A percentile compares a stretch with the other conserved stretches of the same genome.
phyloP scores from a whole-genome alignment of 2,888 invertebrate genomes.

The Nomada hirtipes region DNA sequence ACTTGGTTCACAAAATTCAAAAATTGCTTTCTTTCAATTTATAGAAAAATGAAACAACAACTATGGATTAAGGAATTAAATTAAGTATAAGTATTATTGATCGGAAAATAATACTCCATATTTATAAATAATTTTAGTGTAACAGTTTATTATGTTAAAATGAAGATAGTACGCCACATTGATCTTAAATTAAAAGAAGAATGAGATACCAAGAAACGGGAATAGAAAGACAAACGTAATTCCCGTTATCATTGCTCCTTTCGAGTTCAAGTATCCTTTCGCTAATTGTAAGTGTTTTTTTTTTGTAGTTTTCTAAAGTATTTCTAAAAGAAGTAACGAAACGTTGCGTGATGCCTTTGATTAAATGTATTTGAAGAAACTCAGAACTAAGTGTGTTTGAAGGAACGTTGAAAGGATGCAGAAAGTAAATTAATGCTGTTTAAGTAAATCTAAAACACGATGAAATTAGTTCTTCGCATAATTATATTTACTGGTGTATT shows the following conservation, averaged over 20 bases:
- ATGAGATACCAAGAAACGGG: not conserved
- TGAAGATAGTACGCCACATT: not conserved
- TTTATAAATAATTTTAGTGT: not conserved
- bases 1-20: slow-evolving; percentile 19
- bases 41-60: not conserved
- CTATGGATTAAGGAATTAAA: not conserved
- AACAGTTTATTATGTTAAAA: not conserved
- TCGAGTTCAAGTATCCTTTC: not conserved
- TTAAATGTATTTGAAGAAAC: slow-evolving; percentile 21
- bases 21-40: slow-evolving; percentile 28
- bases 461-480: slow-evolving; percentile 1
- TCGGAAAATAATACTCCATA: too few species aligned
- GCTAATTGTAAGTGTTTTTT: not conserved
- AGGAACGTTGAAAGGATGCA: not conserved
- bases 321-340: not conserved
- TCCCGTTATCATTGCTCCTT: slow-evolving; percentile 19
- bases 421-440: not conserved
- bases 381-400: not conserved
- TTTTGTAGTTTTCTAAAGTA: not conserved
- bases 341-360: not conserved
- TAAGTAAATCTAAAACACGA: not conserved
- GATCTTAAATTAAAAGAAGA: not conserved
- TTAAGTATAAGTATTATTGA: not conserved
- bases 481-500: not conserved
- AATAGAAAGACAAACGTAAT: not conserved